Conservation (phyloP, 1,140 invertebrate species). For the Pogonus chalceus region DNA sequence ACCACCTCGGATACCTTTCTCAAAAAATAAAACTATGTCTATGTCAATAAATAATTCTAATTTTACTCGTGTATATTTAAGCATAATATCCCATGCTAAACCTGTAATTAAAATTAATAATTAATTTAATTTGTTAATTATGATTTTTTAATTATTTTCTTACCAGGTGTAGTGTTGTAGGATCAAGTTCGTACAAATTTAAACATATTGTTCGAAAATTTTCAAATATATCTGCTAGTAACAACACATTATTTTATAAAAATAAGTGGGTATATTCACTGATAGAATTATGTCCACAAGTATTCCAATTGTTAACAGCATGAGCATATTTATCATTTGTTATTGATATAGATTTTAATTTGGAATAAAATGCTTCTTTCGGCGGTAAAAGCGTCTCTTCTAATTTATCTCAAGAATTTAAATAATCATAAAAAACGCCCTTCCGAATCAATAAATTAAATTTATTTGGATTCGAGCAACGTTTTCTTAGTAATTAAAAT, state of each 20-base stretch:
- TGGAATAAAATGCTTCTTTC: not conserved
- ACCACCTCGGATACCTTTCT: constrained; percentile 16
- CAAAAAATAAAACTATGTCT: constrained; percentile 28
- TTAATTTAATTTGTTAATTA: not conserved
- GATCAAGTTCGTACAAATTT: not conserved
- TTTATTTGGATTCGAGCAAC: too few relatives aligned
- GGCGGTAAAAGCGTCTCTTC: not conserved
- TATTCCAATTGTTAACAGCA: not conserved
- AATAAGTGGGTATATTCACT: not conserved
- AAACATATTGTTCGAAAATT: too few relatives aligned
- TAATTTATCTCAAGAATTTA: not conserved
- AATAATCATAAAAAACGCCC: too few relatives aligned
- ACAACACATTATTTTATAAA: not conserved
- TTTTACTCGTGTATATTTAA: constrained; percentile 25
- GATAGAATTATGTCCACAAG: not conserved
- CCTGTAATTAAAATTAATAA: not conserved
- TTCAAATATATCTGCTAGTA: not conserved
- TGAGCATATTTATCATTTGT: not conserved
- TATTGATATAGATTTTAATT: not conserved
- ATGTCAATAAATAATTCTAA: constrained; percentile 30
- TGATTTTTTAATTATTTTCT: not conserved
- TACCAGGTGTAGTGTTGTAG: not conserved
- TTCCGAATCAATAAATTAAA: too few relatives aligned
- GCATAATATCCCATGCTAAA: constrained; percentile 26
- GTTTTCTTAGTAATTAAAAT: too few relatives aligned